Conservation (phyloP, 2,113 vertebrate species). For the Pygoscelis antarcticus region DNA sequence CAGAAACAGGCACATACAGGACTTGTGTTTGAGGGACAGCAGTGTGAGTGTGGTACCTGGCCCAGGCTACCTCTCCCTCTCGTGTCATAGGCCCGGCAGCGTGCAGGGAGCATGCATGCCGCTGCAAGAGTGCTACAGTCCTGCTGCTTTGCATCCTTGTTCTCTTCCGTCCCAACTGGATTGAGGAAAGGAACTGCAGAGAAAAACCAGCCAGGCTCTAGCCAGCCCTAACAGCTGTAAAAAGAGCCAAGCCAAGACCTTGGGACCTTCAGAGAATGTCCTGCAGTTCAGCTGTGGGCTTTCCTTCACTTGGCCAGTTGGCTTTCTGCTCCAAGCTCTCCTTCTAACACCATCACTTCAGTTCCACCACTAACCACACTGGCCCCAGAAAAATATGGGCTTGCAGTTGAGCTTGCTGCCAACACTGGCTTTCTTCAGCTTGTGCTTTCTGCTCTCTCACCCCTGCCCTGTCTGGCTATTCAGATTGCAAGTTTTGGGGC, state of each 20-base stretch:
- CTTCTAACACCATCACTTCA: background rate
- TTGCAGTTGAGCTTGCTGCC: background rate
- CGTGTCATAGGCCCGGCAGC: accelerated
- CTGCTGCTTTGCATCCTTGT: background rate
- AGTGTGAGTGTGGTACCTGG: background rate
- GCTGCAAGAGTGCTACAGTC: background rate
- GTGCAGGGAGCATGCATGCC: accelerated
- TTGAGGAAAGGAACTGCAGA: background rate
- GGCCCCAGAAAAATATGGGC: background rate
- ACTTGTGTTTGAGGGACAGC: background rate
- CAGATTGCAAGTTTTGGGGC: background rate
- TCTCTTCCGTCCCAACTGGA: background rate
- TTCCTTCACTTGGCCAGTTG: background rate
- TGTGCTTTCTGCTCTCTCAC: background rate
- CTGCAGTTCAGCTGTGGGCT: background rate
- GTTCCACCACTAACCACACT: background rate
- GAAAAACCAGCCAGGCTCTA: background rate
- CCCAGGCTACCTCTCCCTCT: background rate
- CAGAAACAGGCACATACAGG: background rate
- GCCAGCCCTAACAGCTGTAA: background rate
- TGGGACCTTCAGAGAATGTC: background rate
- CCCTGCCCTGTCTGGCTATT: background rate
- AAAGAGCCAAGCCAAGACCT: background rate
- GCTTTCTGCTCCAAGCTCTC: background rate
- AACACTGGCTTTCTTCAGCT: background rate